phyloP scores from a whole-genome alignment of 2,888 invertebrate genomes.

The Hedychridium roseum region DNA sequence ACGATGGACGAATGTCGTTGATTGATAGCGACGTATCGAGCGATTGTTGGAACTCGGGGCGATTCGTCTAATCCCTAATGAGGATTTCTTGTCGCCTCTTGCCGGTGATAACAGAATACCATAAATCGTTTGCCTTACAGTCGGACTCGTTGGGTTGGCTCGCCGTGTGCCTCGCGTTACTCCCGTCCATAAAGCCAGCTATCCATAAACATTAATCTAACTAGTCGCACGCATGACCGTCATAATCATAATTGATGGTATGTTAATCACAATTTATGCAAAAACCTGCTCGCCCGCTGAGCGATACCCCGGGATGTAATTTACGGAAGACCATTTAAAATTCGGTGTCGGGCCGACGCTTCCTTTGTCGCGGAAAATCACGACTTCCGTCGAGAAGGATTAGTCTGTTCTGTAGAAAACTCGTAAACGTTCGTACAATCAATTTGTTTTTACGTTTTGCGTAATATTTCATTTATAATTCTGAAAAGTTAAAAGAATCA shows the following conservation, averaged over 20 bases:
- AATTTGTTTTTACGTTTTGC: too few relatives aligned
- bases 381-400: too few relatives aligned
- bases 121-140: conserved; percentile 18
- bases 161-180: conserved; percentile 21
- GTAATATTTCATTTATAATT: too few relatives aligned
- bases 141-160: conserved; percentile 23
- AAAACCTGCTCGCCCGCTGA: conserved; percentile 26
- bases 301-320: conserved; percentile 15
- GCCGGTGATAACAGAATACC: background rate
- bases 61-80: too few relatives aligned
- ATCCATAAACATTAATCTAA: conserved; percentile 40
- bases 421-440: background rate
- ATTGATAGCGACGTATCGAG: too few relatives aligned
- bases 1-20: too few relatives aligned
- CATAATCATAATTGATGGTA: conserved; percentile 40
- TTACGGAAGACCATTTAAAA: conserved; percentile 17
- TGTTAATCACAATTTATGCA: conserved; percentile 44
- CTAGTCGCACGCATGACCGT: conserved; percentile 25
- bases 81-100: background rate
- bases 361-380: background rate
- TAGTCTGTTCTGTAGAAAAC: background rate
- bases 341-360: conserved; percentile 11
- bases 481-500: too few relatives aligned
- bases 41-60: too few relatives aligned
- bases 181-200: conserved; percentile 28